These are phyloP conservation scores for Keiferia lycopersicella DNA, from an alignment of 2,888 invertebrate species.

Conservation along the genomic window DNA sequence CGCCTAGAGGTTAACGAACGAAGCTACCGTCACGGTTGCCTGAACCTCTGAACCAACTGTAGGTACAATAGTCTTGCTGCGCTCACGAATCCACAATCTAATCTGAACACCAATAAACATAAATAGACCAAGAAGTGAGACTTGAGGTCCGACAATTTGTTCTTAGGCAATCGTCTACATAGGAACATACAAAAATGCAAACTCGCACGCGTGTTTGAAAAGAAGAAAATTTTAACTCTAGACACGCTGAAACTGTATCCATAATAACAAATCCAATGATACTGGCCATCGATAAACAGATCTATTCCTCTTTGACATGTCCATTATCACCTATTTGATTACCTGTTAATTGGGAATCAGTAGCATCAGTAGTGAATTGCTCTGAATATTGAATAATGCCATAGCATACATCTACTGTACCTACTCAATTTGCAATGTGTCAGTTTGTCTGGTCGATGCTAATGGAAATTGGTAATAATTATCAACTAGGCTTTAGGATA, in stretches of 20 bases:
- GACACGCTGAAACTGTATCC: no score
- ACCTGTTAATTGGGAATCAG: slow-evolving; percentile 25
- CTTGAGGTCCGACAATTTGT: no score
- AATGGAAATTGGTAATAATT: slow-evolving; percentile 2
- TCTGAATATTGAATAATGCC: slow-evolving; percentile 16
- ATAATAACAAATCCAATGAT: no score
- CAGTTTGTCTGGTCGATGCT: slow-evolving; percentile 2
- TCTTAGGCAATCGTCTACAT: no score
- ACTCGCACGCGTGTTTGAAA: no score
- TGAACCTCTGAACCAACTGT: slow-evolving; percentile 44
- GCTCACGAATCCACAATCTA: slow-evolving; percentile 34
- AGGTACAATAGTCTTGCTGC: slow-evolving; percentile 43
- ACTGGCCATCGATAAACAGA: slow-evolving; percentile 35
- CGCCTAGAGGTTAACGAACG: slow-evolving; percentile 68
- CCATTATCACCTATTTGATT: slow-evolving; percentile 31
- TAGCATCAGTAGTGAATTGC: slow-evolving; percentile 18
- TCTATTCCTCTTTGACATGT: slow-evolving; percentile 44
- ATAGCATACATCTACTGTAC: background rate
- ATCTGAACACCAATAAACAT: background rate
- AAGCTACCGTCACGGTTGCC: slow-evolving; percentile 61
- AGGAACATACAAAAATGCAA: no score
- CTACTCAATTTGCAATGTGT: slow-evolving; percentile 17
- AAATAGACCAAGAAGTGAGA: no score
- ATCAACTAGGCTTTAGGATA: background rate
- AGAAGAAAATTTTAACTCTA: no score